Conservation (phyloP, 2,797 vertebrate genomes). For the Tiaroga cobitis region DNA sequence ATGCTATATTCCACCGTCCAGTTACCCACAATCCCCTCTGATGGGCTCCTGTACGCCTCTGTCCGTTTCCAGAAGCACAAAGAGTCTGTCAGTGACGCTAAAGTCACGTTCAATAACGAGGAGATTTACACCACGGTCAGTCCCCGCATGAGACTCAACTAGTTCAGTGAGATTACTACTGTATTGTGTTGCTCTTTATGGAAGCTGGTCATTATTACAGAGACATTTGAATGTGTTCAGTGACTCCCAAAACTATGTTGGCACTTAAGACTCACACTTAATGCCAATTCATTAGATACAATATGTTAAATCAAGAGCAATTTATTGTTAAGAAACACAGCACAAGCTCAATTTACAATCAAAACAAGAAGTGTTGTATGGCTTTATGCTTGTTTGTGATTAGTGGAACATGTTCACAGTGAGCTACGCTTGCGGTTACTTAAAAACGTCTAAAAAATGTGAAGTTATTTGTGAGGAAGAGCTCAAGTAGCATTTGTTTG, state of each 20-base stretch:
- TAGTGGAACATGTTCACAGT: background rate
- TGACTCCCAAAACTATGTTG: background rate
- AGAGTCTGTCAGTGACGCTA: background rate
- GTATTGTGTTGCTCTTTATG: background rate
- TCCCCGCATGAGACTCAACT: background rate
- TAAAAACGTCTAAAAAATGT: background rate
- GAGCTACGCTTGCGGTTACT: background rate
- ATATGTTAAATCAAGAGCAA: background rate
- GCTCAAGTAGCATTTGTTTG: background rate
- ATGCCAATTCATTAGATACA: background rate
- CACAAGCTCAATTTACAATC: background rate
- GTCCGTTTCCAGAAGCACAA: slow-evolving; percentile 22
- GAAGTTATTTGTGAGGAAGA: background rate
- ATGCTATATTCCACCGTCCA: background rate
- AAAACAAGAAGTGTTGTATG: background rate
- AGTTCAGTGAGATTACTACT: background rate
- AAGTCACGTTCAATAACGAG: background rate
- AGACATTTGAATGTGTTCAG: background rate
- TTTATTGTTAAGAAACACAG: background rate
- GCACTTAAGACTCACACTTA: background rate
- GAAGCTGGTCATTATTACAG: background rate
- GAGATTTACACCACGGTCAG: slow-evolving; percentile 6
- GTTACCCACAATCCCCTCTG: background rate
- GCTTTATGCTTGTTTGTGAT: background rate
- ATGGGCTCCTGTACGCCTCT: slow-evolving; percentile 30